Evolutionary conservation across 2,888 invertebrate species (phyloP).

Genomic region (Fragum whitleyi): DNA sequence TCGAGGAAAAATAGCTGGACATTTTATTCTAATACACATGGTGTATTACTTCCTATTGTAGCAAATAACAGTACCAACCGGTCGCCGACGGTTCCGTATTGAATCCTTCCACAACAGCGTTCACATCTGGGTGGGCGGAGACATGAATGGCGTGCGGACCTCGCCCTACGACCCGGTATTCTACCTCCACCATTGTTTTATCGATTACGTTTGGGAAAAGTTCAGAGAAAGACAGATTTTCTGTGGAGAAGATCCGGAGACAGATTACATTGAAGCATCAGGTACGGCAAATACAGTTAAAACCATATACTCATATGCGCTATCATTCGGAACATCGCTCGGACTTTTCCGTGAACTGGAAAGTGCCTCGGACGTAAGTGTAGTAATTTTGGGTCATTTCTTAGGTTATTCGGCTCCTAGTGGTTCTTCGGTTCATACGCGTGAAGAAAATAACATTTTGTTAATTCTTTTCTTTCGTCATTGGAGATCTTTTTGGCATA

Average conservation of each 20-base stretch:
- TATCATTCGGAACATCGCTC: too few relatives aligned
- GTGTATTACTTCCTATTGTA: background rate
- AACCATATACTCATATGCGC: background rate
- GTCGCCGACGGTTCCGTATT: slow-evolving; percentile 51
- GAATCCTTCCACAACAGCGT: slow-evolving; percentile 66
- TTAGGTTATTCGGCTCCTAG: too few relatives aligned
- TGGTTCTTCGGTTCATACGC: too few relatives aligned
- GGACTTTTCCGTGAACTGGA: too few relatives aligned
- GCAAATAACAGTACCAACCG: slow-evolving; percentile 45
- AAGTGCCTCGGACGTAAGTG: too few relatives aligned
- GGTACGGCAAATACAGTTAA: background rate
- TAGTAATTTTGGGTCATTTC: too few relatives aligned
- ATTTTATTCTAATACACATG: too few relatives aligned
- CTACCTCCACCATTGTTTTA: slow-evolving; percentile 69
- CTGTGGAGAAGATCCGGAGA: slow-evolving; percentile 39
- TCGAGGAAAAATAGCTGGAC: too few relatives aligned
- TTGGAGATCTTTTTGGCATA: background rate
- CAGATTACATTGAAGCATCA: slow-evolving; percentile 34
- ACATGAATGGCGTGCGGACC: slow-evolving; percentile 62
- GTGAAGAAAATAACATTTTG: too few relatives aligned
- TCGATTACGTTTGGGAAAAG: slow-evolving; percentile 71
- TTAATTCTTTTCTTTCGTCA: too few relatives aligned
- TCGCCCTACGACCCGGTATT: slow-evolving; percentile 70
- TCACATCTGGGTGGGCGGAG: slow-evolving; percentile 69
- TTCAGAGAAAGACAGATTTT: slow-evolving; percentile 49